Evolutionary conservation across 2,888 invertebrate genomes (phyloP), one percentile per base, ranked within the genome.

Genomic region (Drosophila nigritarsus): DNA sequence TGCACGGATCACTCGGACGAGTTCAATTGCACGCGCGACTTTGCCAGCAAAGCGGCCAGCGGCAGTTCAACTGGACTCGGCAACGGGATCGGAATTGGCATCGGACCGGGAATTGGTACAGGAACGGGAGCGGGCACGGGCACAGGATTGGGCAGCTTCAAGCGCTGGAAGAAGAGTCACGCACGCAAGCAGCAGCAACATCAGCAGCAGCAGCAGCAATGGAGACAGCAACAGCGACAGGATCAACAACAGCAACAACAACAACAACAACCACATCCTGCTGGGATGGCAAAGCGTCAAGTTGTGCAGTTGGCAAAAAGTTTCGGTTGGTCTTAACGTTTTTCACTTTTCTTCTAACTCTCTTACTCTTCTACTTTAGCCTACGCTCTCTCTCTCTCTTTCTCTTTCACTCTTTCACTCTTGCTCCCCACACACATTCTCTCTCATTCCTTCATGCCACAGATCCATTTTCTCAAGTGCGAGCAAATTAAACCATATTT

Each of bases 1-100:
- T 95, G 95, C 89, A 94, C 94, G 73, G 94, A 94, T 82, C 94
- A 94, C 18, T 95, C 95, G 77, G 96, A 96, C 80, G 96, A 96
- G 87, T 92, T 93, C 20, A 93, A 94, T 83, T 96, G 96, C 61
- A 91, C 91, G 27, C 86, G 87, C 3, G 90, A 91, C 7, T 74
- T 80, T 58, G 73, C 68, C 8, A 13, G 49, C 48, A 73, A 71
- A 40, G 27, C 62, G 48, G 30, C n/a, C 53, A 24, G 27, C 56
- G 73, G 20, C 2, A 67, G 59, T 45, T 50, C 51, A 29, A 36
- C 55, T 9, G n/a, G 34, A 34, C 45, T 48, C 0, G 53, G 29
- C 20, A 51, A 29, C 11, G 58, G 51, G n/a, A 27, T 54, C 0
- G 50, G 32, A 24, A 30, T 8, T 0, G 45, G 59, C n/a, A 8